Conservation (phyloP, 2,888 invertebrate genomes). For the Metellina segmentata region DNA sequence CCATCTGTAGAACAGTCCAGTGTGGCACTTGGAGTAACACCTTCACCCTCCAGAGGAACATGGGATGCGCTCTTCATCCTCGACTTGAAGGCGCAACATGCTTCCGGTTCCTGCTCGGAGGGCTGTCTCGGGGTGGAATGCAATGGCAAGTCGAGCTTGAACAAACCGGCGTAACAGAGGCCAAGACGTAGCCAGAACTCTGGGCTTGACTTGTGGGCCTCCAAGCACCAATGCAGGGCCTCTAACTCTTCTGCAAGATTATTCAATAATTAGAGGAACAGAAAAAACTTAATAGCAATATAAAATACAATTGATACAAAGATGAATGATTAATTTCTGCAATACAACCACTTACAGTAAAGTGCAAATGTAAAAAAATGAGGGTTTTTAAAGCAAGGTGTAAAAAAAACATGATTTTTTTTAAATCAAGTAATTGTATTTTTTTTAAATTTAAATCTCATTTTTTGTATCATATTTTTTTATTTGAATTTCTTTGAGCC, state of each 20-base stretch:
- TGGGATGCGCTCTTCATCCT: not conserved
- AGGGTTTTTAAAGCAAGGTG: not conserved
- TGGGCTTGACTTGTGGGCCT: conserved; percentile 54
- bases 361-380: not conserved
- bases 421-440: too few relatives aligned
- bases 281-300: too few relatives aligned
- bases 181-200: conserved; percentile 68
- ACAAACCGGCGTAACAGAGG: conserved; percentile 66
- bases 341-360: not conserved
- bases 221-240: conserved; percentile 62
- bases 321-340: not conserved
- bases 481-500: too few relatives aligned
- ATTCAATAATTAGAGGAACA: not conserved
- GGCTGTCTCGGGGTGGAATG: not conserved
- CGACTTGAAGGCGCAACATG: conserved; percentile 63
- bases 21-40: not conserved
- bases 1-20: conserved; percentile 7
- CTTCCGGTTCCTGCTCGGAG: not conserved
- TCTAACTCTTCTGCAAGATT: conserved; percentile 64
- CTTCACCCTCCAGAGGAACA: not conserved
- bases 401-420: too few relatives aligned
- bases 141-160: conserved; percentile 52
- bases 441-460: too few relatives aligned
- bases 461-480: too few relatives aligned
- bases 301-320: not conserved